Base-by-base conservation (phyloP, 2,888 invertebrate species). In the Ctenicera cuprea region DNA sequence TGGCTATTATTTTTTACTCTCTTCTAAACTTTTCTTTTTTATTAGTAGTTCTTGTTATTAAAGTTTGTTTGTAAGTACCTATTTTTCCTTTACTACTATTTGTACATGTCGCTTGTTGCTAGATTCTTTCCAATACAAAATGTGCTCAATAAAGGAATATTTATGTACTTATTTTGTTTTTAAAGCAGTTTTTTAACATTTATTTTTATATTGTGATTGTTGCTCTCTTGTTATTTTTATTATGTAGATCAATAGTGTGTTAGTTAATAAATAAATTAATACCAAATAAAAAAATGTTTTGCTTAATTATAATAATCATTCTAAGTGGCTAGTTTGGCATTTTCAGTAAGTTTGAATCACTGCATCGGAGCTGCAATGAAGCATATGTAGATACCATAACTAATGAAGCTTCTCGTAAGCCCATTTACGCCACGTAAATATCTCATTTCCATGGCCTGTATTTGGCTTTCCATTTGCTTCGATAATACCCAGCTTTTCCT, bases 181-280 rank as follows among this genome's bases (percentile, higher is more conserved):
- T 20, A 22, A 20, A 52, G 1, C 37, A 22, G 18, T 61, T 7
- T 61, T 52, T 26, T 48, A 12, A 11, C 30, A 43, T 62, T 62
- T 22, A 30, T 59, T 57, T 70, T 64, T 61, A 52, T 54, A 63
- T 71, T 71, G 67, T 71, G 45, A 69, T 72, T 74, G 74, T 76
- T 76, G 72, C 73, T 74, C 74, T 76, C 68, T 63, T 74, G 57
- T 76, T 69, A 57, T 52, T 57, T 18, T 67, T 67, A 11, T 54
- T 65, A 43, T 16, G 12, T 65, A 38, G 43, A 22, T 54, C 12
- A 16, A 33, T 54, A 8, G 2, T 30, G 14, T 54, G 33, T 52
- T 52, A 65, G 30, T 65, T 50, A 22, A 41, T 64, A 38, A 66
- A 38, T 26, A 37, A 66, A 52, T 54, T 37, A 38, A 48, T 20